Percentiles rank a stretch among this genome's conserved stretches.
Evolutionary conservation across 2,113 vertebrate genomes (phyloP).

Genomic region (Nanger granti): DNA sequence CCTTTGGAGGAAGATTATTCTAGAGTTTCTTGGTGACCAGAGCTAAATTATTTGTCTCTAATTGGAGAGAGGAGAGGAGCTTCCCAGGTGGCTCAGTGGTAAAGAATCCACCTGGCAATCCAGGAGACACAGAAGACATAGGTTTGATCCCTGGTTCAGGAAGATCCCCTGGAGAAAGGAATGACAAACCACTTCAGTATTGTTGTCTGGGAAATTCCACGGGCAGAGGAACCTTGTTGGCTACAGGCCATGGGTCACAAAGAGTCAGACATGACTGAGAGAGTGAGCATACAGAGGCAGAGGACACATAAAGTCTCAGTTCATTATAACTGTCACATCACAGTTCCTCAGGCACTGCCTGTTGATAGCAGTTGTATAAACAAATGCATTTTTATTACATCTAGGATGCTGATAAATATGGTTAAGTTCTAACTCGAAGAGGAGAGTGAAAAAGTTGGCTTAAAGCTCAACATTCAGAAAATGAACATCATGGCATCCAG

Average conservation of each 20-base stretch:
- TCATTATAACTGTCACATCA: neutral
- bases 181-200: neutral
- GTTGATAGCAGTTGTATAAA: neutral
- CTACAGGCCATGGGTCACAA: neutral
- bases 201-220: neutral
- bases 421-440: neutral
- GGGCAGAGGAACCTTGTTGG: neutral
- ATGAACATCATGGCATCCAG: no score
- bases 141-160: neutral
- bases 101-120: neutral
- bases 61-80: neutral
- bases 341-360: no score
- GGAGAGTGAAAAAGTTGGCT: no score
- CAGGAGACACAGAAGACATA: neutral
- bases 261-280: neutral
- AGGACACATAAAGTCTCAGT: neutral
- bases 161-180: neutral
- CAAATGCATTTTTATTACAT: neutral
- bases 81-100: neutral
- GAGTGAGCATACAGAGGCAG: neutral
- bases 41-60: neutral
- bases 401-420: neutral
- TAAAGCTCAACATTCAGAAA: no score
- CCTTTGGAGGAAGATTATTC: neutral
- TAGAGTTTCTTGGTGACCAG: neutral